These are phyloP conservation scores for Pocillopora meandrina DNA, from an alignment of 92 coral and sea anemone species.

Conservation along the genomic window DNA sequence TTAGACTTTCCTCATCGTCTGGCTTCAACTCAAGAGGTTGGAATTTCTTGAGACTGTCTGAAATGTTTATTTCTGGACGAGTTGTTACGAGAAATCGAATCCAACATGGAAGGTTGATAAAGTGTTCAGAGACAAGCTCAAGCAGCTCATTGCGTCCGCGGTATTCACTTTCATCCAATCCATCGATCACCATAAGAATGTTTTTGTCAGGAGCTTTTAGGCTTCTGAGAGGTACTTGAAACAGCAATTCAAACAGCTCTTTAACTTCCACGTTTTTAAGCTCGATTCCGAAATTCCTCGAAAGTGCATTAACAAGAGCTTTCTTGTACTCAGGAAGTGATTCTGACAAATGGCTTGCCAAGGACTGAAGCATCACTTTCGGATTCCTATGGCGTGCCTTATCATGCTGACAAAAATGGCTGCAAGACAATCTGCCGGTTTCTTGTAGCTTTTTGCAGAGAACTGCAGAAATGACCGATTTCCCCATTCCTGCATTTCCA, in stretches of 20 bases:
- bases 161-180: slow-evolving; percentile 65
- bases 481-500: slow-evolving; percentile 68
- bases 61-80: slow-evolving; percentile 48
- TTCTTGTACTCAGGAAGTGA: slow-evolving; percentile 49
- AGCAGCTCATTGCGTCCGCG: slow-evolving; percentile 43
- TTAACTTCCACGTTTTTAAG: slow-evolving; percentile 29
- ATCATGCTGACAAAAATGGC: slow-evolving; percentile 61
- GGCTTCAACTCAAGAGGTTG: slow-evolving; percentile 42
- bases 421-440: slow-evolving; percentile 50
- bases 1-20: slow-evolving; percentile 36
- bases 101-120: slow-evolving; percentile 55
- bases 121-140: slow-evolving; percentile 47
- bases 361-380: slow-evolving; percentile 59
- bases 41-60: slow-evolving; percentile 14
- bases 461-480: slow-evolving; percentile 62
- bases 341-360: slow-evolving; percentile 53
- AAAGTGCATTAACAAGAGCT: slow-evolving; percentile 55
- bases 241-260: slow-evolving; percentile 51
- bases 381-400: slow-evolving; percentile 46
- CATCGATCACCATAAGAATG: slow-evolving; percentile 59
- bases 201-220: slow-evolving; percentile 42
- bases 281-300: slow-evolving; percentile 24
- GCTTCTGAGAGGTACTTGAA: slow-evolving; percentile 58
- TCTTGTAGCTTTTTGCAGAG: slow-evolving; percentile 48
- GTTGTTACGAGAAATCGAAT: slow-evolving; percentile 61